Percentiles rank a stretch among this genome's conserved stretches.
Evolutionary conservation across 2,113 vertebrate genomes (phyloP).

Genomic region (Strigops habroptila): DNA sequence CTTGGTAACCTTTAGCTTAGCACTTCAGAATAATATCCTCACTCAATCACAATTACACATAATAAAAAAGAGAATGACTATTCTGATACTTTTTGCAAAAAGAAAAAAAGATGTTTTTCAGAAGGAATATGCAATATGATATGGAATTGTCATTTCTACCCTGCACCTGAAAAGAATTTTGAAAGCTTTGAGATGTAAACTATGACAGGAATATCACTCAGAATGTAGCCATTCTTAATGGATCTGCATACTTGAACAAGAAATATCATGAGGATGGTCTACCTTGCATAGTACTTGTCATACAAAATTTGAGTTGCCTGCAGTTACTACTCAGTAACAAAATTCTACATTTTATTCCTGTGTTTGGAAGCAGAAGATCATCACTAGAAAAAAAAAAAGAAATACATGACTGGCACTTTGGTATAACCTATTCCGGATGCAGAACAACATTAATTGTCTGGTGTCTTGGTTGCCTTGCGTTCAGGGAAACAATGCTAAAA

Average conservation of each 20-base stretch:
- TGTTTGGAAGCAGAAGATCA: not conserved
- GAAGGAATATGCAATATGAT: not conserved
- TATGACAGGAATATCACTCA: not conserved
- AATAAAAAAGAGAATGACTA: not conserved
- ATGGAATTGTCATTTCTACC: not conserved
- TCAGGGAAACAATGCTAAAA: not conserved
- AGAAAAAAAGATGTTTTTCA: not conserved
- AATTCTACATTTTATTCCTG: not conserved
- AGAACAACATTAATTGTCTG: not conserved
- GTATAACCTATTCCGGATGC: not conserved
- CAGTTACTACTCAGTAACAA: not conserved
- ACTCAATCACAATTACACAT: not conserved
- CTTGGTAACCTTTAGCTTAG: slow-evolving; percentile 10
- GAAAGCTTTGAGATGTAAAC: not conserved
- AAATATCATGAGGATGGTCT: not conserved
- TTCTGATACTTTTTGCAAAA: not conserved
- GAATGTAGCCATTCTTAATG: not conserved
- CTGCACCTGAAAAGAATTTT: not conserved
- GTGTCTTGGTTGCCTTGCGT: not conserved
- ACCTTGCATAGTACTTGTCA: not conserved
- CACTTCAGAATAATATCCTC: not conserved
- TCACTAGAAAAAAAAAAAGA: not conserved
- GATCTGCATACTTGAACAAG: not conserved
- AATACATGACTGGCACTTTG: not conserved
- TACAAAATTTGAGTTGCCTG: not conserved